phyloP scores from a whole-genome alignment of 2,797 vertebrate species.

The Eulemur mongoz region DNA sequence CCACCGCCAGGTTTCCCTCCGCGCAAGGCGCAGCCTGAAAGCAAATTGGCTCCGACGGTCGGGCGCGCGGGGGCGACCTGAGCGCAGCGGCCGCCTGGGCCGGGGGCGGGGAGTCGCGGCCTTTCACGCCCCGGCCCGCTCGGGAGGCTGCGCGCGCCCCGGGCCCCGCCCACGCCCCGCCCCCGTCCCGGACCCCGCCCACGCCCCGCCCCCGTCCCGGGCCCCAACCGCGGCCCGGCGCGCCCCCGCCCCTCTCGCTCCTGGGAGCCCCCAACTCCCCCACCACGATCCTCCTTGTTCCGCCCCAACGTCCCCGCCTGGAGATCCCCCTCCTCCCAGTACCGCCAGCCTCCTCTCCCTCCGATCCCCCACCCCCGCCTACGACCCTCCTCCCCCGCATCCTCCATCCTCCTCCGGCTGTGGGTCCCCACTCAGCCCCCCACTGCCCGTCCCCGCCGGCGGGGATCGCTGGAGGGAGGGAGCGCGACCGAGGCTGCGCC shows the following conservation, averaged over 20 bases:
- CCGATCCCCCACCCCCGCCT: not conserved
- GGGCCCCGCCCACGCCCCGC: no score
- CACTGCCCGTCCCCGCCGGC: not conserved
- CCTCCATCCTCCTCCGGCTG: not conserved
- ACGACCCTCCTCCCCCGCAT: not conserved
- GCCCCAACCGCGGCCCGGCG: not conserved
- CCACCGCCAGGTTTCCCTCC: not conserved
- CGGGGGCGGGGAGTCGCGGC: not conserved
- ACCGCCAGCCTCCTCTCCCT: not conserved
- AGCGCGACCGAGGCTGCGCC: not conserved
- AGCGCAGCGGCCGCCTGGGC: no score
- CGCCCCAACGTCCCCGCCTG: no score
- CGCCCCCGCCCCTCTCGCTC: fast-evolving
- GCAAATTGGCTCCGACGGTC: fast-evolving
- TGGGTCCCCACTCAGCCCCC: not conserved
- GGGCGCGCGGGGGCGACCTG: no score
- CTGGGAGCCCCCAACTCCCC: not conserved
- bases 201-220: no score
- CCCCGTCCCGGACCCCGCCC: not conserved
- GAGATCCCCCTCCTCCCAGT: no score
- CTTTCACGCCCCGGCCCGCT: not conserved
- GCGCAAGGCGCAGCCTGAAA: not conserved
- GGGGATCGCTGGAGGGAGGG: not conserved
- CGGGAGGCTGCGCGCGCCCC: no score
- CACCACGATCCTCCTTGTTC: fast-evolving